phyloP scores from a whole-genome alignment of 2,888 invertebrate genomes.

The Listrodromus nycthemerus region DNA sequence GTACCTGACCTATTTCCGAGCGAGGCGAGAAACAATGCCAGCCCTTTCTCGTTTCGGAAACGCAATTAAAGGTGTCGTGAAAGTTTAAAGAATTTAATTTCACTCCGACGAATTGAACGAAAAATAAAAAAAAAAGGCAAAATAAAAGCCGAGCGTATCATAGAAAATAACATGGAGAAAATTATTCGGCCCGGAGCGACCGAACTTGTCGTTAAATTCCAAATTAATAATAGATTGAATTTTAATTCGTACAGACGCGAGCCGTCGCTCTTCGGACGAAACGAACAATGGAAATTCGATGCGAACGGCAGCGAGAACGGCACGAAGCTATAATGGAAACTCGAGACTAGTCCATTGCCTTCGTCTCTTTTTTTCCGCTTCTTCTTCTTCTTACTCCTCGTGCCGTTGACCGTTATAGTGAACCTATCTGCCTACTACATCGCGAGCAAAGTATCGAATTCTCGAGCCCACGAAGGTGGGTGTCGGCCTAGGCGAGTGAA shows the following conservation, averaged over 20 bases:
- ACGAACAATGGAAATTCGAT: conserved; percentile 67
- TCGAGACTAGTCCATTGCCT: conserved; percentile 52
- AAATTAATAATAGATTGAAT: conserved; percentile 38
- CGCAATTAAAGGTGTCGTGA: conserved; percentile 59
- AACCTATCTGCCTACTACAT: conserved; percentile 42
- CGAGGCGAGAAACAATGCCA: conserved; percentile 41
- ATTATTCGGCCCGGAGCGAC: conserved; percentile 5
- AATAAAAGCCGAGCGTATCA: conserved; percentile 11
- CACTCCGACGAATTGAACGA: conserved; percentile 28
- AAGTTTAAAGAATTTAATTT: conserved; percentile 63
- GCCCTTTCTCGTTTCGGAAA: conserved; percentile 46
- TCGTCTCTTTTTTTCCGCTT: conserved; percentile 28
- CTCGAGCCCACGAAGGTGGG: conserved; percentile 47
- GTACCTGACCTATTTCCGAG: conserved; percentile 53
- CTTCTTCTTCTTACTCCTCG: conserved; percentile 30
- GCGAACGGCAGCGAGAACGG: conserved; percentile 29
- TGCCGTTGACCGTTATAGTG: conserved; percentile 40
- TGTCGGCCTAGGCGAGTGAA: conserved; percentile 33
- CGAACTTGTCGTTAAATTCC: not conserved
- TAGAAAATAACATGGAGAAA: not conserved
- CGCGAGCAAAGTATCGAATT: conserved; percentile 64
- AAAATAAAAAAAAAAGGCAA: conserved; percentile 6
- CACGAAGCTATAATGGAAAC: conserved; percentile 49
- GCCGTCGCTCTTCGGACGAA: conserved; percentile 18
- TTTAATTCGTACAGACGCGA: conserved; percentile 43